Conservation (phyloP, 2,113 vertebrate species). For the Vimba vimba region DNA sequence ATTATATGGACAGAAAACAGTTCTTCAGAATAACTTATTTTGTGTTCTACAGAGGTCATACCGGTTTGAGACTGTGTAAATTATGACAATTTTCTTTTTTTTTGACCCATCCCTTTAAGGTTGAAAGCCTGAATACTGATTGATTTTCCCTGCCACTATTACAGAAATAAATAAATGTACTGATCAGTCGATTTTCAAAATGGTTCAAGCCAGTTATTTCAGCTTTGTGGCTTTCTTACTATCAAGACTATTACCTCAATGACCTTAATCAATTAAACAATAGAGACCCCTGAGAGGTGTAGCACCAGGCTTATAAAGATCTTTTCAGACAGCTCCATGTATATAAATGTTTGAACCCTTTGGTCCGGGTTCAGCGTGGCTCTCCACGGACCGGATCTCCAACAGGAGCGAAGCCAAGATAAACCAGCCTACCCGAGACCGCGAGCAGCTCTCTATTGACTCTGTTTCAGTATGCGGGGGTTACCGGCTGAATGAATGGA, state of each 20-base stretch:
- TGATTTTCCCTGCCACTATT: not conserved
- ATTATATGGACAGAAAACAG: not conserved
- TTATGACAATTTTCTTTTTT: not conserved
- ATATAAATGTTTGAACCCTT: slow-evolving; percentile 31
- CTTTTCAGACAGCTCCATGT: slow-evolving; percentile 2
- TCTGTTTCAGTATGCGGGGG: slow-evolving; percentile 38
- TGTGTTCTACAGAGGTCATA: not conserved
- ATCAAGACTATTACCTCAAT: not conserved
- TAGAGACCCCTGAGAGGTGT: not conserved
- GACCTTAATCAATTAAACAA: not conserved
- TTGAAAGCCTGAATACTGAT: not conserved
- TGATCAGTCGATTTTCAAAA: not conserved
- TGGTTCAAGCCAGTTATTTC: not conserved
- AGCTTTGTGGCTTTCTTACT: not conserved
- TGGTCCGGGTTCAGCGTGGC: slow-evolving; percentile 33
- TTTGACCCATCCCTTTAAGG: not conserved
- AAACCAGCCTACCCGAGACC: slow-evolving; percentile 50
- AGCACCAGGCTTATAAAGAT: not conserved
- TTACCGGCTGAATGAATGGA: slow-evolving; percentile 25
- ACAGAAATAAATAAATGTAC: not conserved
- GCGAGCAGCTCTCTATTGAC: slow-evolving; percentile 50
- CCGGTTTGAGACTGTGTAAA: not conserved
- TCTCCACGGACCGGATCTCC: slow-evolving; percentile 46
- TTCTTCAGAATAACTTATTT: not conserved
- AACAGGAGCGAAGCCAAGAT: slow-evolving; percentile 39